A percentile compares a stretch with the other conserved stretches of the same genome.
phyloP scores from a whole-genome alignment of 1,140 invertebrate genomes.

The Anthonomus grandis region DNA sequence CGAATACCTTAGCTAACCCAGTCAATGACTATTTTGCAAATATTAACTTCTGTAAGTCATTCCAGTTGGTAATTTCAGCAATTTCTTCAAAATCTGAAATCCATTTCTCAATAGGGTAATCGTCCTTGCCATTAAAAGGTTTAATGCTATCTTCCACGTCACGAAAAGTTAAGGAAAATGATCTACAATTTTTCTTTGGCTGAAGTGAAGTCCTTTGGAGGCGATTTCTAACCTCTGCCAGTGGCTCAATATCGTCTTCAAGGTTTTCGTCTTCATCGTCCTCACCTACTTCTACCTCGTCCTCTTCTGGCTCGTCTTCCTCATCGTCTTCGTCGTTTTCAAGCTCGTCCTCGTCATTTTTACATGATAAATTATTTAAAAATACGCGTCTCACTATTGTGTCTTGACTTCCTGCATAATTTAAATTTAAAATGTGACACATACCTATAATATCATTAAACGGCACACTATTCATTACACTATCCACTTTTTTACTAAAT shows the following conservation, averaged over 20 bases:
- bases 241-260: neutral
- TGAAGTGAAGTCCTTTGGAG: no score
- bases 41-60: slow-evolving; percentile 33
- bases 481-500: neutral
- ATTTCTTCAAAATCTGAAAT: slow-evolving; percentile 36
- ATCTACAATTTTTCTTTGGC: neutral
- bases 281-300: neutral
- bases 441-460: neutral
- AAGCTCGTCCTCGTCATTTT: neutral
- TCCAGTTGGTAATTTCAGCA: slow-evolving; percentile 24
- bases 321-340: neutral
- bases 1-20: slow-evolving; percentile 29
- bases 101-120: slow-evolving; percentile 27
- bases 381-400: neutral
- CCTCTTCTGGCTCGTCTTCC: neutral
- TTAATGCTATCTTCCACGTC: slow-evolving; percentile 30
- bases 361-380: neutral
- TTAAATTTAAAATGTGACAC: neutral
- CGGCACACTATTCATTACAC: neutral
- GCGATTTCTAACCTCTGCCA: no score
- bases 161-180: neutral
- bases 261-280: neutral
- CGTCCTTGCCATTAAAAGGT: slow-evolving; percentile 25
- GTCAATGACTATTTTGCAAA: slow-evolving; percentile 31
- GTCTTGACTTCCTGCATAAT: neutral